Percentiles rank a stretch among this genome's conserved stretches.
phyloP scores from a whole-genome alignment of 2,113 vertebrate species.

The Zosterops pallidus region DNA sequence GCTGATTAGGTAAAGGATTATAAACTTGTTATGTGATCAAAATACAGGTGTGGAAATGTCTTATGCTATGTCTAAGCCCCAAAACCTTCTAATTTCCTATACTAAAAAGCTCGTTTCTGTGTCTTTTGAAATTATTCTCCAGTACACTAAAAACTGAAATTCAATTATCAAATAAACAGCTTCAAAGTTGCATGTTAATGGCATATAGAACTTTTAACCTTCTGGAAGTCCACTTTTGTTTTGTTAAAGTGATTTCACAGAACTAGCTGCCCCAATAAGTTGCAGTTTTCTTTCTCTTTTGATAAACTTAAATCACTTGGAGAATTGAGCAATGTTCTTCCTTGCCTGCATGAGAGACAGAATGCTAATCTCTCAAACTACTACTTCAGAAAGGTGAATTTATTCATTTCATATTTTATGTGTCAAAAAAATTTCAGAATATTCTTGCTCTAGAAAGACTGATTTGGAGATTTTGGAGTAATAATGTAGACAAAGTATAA shows the following conservation, averaged over 20 bases:
- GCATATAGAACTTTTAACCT: not conserved
- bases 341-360: not conserved
- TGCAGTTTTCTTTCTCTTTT: not conserved
- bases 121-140: not conserved
- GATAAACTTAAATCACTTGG: not conserved
- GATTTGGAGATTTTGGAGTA: not conserved
- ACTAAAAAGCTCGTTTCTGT: not conserved
- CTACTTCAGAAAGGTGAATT: not conserved
- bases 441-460: not conserved
- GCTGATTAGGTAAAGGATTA: not conserved
- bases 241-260: not conserved
- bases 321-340: not conserved
- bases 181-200: not conserved
- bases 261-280: fast-evolving
- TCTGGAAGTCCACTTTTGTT: not conserved
- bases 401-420: not conserved
- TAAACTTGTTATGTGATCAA: not conserved
- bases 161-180: not conserved
- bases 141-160: not conserved
- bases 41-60: not conserved
- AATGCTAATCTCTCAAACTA: not conserved
- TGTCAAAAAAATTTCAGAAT: not conserved
- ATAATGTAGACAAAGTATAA: slow-evolving; percentile 5
- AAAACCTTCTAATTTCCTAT: not conserved
- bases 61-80: not conserved